Evolutionary conservation across 1,140 invertebrate genomes (phyloP), one percentile per base, ranked within the genome.

Genomic region (Trichogramma pretiosum): DNA sequence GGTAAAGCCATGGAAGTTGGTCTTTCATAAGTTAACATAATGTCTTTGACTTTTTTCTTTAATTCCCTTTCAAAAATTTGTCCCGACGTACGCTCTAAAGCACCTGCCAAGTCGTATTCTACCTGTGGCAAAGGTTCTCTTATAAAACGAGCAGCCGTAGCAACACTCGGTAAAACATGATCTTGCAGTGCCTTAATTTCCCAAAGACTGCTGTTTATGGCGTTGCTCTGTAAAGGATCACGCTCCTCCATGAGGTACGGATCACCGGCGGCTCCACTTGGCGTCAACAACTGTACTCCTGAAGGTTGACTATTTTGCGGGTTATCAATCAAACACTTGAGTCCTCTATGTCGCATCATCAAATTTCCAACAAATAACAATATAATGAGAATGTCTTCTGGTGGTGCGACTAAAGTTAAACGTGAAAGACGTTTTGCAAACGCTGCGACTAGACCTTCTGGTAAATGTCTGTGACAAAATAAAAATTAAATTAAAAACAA

Each of bases 361-460:
- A 98, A 69, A 72, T 97, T 96, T 16, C 81, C 80, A 30, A 97
- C 81, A 39, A 97, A 87, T 16, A 84, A 77, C 48, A 93, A 73
- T 53, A 96, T 78, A 17, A 89, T 79, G 7, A 80, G 69, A 17
- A 90, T 79, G 62, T 89, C 86, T 50, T 85, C 81, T 1, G 88
- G 78, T 14, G 87, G 84, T 18, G 91, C 90, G 19, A 83, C 73
- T 3, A 98, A 72, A 11, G 84, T 79, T 28, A 98, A 72, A 9
- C 93, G 79, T 0, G 90, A 79, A 30, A 95, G 68, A 44, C 87
- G 81, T 72, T 98, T 98, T 3, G 83, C 82, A 72, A 98, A 98
- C 3, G 93, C 89, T 1, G 91, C 94, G 8, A 96, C 91, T 43
- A 97, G 65, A 54, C 84, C 82, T 60, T 93, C 86, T 0, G 93